These are phyloP conservation scores for Ophioninae sp. DNA, from an alignment of 2,888 invertebrate genomes.

Conservation along the genomic window DNA sequence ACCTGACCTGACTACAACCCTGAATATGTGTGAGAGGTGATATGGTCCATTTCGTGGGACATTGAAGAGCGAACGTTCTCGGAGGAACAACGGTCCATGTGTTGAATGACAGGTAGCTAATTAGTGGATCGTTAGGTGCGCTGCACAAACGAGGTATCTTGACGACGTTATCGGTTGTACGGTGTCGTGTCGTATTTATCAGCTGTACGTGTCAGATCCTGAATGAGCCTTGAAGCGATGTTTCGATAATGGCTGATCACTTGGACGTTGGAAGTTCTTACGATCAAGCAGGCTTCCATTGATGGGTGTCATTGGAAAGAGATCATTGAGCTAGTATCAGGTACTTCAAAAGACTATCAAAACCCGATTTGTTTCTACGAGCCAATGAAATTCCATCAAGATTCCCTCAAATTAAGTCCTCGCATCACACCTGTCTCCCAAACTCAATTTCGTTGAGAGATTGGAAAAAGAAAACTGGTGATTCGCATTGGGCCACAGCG, in stretches of 20 bases:
- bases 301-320: background rate
- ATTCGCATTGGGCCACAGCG: background rate
- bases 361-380: background rate
- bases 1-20: background rate
- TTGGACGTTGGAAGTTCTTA: background rate
- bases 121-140: background rate
- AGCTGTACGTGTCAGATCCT: background rate
- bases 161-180: background rate
- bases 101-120: background rate
- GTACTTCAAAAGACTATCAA: background rate
- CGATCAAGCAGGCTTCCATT: background rate
- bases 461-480: background rate
- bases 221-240: background rate
- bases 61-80: background rate
- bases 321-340: background rate
- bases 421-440: background rate
- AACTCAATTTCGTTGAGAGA: background rate
- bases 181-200: background rate
- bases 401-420: background rate
- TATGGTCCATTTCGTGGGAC: background rate
- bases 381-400: background rate
- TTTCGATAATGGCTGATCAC: background rate
- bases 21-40: background rate
- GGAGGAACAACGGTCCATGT: background rate
- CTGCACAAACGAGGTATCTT: background rate